Percentiles rank a stretch among this genome's conserved stretches.
Conservation (phyloP, 37 sponge, comb jelly and placozoan genomes). For the Haliclona indistincta region DNA sequence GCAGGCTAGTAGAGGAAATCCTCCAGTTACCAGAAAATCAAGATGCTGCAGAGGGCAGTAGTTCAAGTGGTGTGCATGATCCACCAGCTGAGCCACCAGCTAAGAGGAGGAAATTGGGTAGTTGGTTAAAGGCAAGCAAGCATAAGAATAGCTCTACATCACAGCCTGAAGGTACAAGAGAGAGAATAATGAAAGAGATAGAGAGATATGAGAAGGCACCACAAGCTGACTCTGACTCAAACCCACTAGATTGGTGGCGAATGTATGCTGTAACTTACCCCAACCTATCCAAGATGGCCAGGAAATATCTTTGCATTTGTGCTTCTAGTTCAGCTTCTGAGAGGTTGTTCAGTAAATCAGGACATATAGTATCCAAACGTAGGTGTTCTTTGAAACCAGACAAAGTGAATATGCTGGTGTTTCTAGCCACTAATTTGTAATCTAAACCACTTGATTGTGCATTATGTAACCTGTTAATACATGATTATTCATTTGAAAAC, state of each 20-base stretch:
- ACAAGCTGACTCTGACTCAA: background rate
- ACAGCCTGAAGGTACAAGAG: background rate
- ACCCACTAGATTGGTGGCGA: conserved; percentile 31
- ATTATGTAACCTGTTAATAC: too few relatives aligned
- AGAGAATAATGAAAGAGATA: background rate
- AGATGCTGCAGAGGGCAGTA: too few relatives aligned
- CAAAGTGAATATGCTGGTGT: conserved; percentile 13
- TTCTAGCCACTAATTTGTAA: conserved; percentile 22
- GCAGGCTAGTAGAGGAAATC: background rate
- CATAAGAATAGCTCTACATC: background rate
- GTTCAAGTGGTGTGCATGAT: too few relatives aligned
- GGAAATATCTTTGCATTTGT: conserved; percentile 17
- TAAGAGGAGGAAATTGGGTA: conserved; percentile 4
- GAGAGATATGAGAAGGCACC: background rate
- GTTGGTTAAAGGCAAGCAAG: background rate
- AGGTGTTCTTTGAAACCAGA: conserved; percentile 5
- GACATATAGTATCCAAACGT: background rate
- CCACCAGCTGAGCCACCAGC: background rate
- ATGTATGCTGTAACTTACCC: background rate
- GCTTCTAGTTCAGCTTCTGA: conserved; percentile 18
- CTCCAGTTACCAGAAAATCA: background rate
- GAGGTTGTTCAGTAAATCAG: conserved; percentile 3
- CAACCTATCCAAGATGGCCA: conserved; percentile 9
- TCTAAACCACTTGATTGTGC: too few relatives aligned
- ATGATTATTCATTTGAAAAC: too few relatives aligned